phyloP scores from a whole-genome alignment of 2,113 vertebrate genomes.

The Nyctereutes procyonoides region DNA sequence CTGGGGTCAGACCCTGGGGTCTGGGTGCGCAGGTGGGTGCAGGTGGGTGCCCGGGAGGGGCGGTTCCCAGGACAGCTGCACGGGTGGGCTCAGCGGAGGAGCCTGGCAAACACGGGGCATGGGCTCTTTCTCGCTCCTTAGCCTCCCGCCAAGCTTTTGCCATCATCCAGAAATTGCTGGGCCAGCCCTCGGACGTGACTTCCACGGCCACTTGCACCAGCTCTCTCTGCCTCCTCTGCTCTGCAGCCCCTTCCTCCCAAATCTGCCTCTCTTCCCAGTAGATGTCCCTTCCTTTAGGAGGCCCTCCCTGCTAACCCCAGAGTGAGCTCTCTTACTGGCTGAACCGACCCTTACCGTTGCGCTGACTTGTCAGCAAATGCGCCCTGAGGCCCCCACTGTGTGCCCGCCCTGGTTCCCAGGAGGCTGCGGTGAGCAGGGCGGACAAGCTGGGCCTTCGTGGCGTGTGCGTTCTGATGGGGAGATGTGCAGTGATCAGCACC shows the following conservation, averaged over 20 bases:
- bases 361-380: neutral
- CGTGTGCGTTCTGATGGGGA: neutral
- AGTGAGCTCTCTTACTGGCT: neutral
- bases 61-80: neutral
- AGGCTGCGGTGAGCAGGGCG: too few species aligned
- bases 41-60: too few species aligned
- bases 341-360: neutral
- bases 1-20: neutral
- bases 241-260: neutral
- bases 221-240: neutral
- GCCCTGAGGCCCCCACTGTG: neutral
- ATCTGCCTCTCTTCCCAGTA: neutral
- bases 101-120: neutral
- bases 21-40: too few species aligned
- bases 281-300: neutral
- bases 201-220: neutral
- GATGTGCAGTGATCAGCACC: neutral
- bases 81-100: neutral
- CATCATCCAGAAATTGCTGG: neutral
- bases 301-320: neutral
- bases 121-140: slow-evolving; percentile 40
- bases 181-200: neutral
- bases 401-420: neutral
- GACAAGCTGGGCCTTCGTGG: neutral
- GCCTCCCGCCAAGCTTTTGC: neutral